Evolutionary conservation across 2,113 vertebrate genomes (phyloP).

Genomic region (Tenebrosternarchus preto): DNA sequence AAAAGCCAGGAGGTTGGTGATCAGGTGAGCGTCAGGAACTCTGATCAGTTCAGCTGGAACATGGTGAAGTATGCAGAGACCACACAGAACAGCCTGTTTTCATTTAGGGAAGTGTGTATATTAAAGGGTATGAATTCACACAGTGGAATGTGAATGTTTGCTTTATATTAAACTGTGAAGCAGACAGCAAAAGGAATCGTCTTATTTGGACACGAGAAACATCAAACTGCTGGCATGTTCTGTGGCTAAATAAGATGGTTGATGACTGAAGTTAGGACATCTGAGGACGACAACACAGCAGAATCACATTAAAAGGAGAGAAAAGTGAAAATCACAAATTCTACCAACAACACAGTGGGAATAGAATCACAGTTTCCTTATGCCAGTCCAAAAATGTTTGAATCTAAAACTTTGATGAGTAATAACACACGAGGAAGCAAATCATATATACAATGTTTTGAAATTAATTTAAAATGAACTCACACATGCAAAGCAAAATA

Average conservation of each 20-base stretch:
- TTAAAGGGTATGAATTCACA: neutral
- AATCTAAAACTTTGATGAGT: too few relatives aligned
- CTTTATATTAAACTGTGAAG: slow-evolving; percentile 52
- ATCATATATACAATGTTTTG: too few relatives aligned
- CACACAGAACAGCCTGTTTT: neutral
- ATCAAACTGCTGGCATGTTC: slow-evolving; percentile 64
- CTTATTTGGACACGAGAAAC: slow-evolving; percentile 64
- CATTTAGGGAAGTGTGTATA: neutral
- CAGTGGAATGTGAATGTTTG: slow-evolving; percentile 50
- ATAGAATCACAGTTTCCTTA: too few relatives aligned
- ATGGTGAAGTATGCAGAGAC: neutral
- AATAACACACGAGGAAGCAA: too few relatives aligned
- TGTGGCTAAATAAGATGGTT: slow-evolving; percentile 65
- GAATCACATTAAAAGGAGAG: neutral
- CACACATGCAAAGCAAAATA: too few relatives aligned
- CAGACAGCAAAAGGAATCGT: slow-evolving; percentile 53
- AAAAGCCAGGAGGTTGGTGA: slow-evolving; percentile 56
- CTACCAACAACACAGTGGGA: neutral
- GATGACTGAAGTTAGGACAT: slow-evolving; percentile 44
- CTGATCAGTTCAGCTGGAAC: slow-evolving; percentile 23
- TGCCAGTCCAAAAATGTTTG: too few relatives aligned
- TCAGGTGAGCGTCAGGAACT: slow-evolving; percentile 42
- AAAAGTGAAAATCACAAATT: slow-evolving; percentile 2
- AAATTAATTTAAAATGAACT: too few relatives aligned
- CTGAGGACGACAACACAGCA: slow-evolving; percentile 16